Conservation (phyloP, 2,888 invertebrate genomes). For the Xanthia icteritia region DNA sequence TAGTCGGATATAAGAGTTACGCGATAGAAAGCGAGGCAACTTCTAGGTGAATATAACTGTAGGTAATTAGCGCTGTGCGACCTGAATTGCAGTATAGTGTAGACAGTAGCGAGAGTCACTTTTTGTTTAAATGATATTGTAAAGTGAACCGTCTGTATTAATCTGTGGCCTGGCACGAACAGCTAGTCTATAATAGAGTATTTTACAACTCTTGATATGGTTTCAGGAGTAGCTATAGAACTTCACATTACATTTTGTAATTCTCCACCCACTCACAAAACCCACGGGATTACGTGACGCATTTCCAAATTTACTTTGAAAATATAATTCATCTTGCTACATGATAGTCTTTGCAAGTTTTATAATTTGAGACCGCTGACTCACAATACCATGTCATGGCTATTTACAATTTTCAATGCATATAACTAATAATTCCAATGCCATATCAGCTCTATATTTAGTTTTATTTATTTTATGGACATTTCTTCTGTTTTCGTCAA, state of each 20-base stretch:
- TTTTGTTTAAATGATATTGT: too few species aligned
- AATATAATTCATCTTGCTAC: conserved; percentile 53
- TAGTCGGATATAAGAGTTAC: too few species aligned
- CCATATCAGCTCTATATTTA: conserved; percentile 12
- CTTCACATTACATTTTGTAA: conserved; percentile 35
- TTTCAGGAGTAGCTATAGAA: conserved; percentile 50
- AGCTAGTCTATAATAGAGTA: background rate
- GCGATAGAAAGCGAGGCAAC: too few species aligned
- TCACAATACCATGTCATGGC: conserved; percentile 56
- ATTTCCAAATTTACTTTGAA: conserved; percentile 43
- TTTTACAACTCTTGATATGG: conserved; percentile 1
- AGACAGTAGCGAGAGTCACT: too few species aligned
- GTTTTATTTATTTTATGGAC: conserved; percentile 33
- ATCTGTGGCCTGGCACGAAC: too few species aligned
- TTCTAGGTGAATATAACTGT: too few species aligned
- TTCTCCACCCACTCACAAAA: conserved; percentile 19
- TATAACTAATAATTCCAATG: conserved; percentile 32
- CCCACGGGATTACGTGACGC: conserved; percentile 49
- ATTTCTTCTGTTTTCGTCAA: conserved; percentile 25
- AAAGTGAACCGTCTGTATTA: too few species aligned
- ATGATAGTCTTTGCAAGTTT: conserved; percentile 36
- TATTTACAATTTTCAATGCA: conserved; percentile 53
- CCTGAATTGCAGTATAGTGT: too few species aligned
- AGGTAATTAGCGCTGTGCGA: too few species aligned
- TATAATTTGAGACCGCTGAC: conserved; percentile 31